Evolutionary conservation across 2,113 vertebrate species (phyloP), one percentile per base, ranked within the genome.

Genomic region (Gambusia holbrooki): DNA sequence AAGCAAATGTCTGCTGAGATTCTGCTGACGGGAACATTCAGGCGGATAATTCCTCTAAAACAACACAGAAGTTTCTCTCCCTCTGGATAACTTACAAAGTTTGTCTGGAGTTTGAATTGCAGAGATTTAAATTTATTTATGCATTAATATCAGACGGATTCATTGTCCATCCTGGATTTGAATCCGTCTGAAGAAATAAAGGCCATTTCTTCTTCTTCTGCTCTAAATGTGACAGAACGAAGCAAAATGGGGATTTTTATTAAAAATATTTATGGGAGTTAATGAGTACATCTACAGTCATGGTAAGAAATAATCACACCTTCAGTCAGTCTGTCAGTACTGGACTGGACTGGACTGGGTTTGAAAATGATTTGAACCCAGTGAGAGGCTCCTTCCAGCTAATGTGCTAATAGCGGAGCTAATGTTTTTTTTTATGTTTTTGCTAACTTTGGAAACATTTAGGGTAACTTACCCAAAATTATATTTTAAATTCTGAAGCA

Each of bases 31-130:
- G 29, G 28, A 62, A 63, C 8, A 48, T 71, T 69, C 33, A n/a
- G 48, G 13, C 58, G 66, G 67, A 37, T 69, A 25, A 69, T 66
- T 76, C 28, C 15, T 28, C 9, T 22, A 22, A 79, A 85, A 74
- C 30, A 66, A 54, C 40, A 11, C 40, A 69, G 42, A 72, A 64
- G 28, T 69, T 19, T 65, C 69, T 70, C 69, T 62, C 27, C 11
- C 17, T 64, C 40, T 66, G 81, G 51, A 86, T 63, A 71, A 42
- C 28, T 62, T 40, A 76, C 64, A 45, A 83, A 73, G 33, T 62
- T 60, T 70, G 45, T 75, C 69, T 68, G 37, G 33, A 68, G 71
- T 37, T 68, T 73, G 32, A 40, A 84, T 73, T 76, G 33, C 12
- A 61, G 54, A 40, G 62, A 81, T 79, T 65, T 51, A 11, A 37